These are phyloP conservation scores for Stigmatopora nigra DNA, from an alignment of 2,113 vertebrate species.

Conservation along the genomic window DNA sequence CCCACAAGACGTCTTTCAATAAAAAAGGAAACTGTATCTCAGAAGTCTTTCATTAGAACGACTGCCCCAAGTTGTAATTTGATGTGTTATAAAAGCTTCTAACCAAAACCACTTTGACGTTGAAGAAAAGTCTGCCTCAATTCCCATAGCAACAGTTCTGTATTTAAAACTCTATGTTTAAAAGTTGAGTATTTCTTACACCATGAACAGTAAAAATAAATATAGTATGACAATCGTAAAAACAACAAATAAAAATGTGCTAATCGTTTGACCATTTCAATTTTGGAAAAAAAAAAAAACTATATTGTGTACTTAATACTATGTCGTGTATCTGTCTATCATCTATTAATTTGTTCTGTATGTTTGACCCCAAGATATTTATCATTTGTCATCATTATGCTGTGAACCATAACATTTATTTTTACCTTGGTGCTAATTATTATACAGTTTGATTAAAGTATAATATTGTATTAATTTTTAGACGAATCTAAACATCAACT, in stretches of 20 bases:
- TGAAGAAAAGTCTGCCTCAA: neutral
- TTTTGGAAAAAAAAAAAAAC: too few relatives aligned
- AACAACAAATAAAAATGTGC: neutral
- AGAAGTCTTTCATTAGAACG: neutral
- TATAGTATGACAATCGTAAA: neutral
- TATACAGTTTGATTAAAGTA: neutral
- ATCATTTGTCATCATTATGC: neutral
- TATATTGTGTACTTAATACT: neutral
- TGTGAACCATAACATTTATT: neutral
- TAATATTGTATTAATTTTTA: too few relatives aligned
- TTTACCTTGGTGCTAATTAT: neutral
- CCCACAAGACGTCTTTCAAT: neutral
- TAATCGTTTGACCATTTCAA: neutral
- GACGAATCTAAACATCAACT: neutral
- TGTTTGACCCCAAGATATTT: neutral
- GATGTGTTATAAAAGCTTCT: neutral
- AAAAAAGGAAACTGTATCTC: neutral
- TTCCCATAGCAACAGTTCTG: neutral
- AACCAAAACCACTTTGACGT: too few relatives aligned
- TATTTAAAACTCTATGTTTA: neutral
- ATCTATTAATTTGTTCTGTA: neutral
- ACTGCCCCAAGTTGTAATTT: neutral
- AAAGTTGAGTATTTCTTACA: neutral
- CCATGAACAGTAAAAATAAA: neutral
- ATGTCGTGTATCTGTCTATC: neutral